Evolutionary conservation across 2,888 invertebrate species (phyloP), one percentile per base, ranked within the genome.

Genomic region (Lasius fuliginosus): DNA sequence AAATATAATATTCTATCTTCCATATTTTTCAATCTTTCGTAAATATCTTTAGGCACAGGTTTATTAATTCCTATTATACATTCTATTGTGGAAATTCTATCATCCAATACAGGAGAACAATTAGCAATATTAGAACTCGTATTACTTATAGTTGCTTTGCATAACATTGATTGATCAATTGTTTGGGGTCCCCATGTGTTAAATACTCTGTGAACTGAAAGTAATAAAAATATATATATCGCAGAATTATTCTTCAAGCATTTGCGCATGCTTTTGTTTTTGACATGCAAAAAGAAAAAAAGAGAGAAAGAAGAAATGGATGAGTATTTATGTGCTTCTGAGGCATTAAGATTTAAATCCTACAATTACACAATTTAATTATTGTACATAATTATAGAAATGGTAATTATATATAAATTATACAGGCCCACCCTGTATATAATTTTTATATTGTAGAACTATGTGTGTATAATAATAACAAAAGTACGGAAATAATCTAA

Each of bases 1-100:
- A 98, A 94, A 85, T 96, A 95, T 9, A 97, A 95, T 71, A 98
- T 96, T 87, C 97, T 96, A 91, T 98, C 96, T 94, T 98, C 98
- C 91, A 98, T 96, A 1, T 95, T 95, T 94, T 98, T 98, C 6
- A 98, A 94, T 46, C 98, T 95, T 83, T 95, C 95, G 92, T 97
- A 97, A 49, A 98, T 95, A 93, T 97, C 97, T 83, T 95, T 96
- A 0, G 97, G 95, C 0, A 96, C 96, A 0, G 96, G 96, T 67
- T 94, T 95, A 68, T 93, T 94, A 79, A 96, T 94, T 92, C 96
- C 96, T 42, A 97, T 95, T 92, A 96, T 97, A 83, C 95, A 95
- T 95, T 98, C 98, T 1, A 97, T 95, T 85, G 96, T 95, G n/a
- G 95, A 92, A 30, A 98, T 94, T 82, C 98, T 95, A 93, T 98